Evolutionary conservation across 2,888 invertebrate genomes (phyloP).

Genomic region (Crepidodera aurea): DNA sequence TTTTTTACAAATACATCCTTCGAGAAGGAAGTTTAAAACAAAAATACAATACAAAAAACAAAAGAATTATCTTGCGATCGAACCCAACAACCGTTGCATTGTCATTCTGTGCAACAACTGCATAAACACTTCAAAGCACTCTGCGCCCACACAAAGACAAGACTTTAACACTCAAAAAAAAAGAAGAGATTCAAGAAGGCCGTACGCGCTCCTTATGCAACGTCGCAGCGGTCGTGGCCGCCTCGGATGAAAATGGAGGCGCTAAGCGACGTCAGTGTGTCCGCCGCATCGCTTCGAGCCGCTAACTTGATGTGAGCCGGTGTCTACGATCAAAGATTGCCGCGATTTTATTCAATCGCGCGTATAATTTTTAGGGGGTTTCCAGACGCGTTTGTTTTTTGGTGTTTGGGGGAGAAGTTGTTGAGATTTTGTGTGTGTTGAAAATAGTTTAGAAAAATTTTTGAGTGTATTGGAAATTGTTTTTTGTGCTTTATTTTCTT

Average conservation of each 20-base stretch:
- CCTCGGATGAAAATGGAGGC: constrained; percentile 23
- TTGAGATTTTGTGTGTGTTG: neutral
- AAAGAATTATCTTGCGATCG: no score
- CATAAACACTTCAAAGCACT: no score
- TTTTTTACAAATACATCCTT: no score
- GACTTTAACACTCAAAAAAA: no score
- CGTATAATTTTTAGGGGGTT: neutral
- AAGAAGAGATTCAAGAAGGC: neutral
- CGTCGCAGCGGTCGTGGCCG: neutral
- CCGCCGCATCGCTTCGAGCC: constrained; percentile 17
- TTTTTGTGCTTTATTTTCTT: no score
- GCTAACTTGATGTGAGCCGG: constrained; percentile 6
- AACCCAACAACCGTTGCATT: no score
- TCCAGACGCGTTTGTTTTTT: neutral
- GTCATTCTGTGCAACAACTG: no score
- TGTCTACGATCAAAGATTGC: neutral
- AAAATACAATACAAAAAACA: no score
- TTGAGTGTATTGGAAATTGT: no score
- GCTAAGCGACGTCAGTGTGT: constrained; percentile 18
- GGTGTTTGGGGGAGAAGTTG: neutral
- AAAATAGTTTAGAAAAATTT: no score
- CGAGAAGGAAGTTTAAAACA: no score
- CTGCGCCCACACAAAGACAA: no score
- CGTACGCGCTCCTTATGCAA: neutral
- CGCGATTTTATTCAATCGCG: neutral